Base-by-base conservation (phyloP, 1,140 invertebrate genomes). In the Solenopsis invicta region DNA sequence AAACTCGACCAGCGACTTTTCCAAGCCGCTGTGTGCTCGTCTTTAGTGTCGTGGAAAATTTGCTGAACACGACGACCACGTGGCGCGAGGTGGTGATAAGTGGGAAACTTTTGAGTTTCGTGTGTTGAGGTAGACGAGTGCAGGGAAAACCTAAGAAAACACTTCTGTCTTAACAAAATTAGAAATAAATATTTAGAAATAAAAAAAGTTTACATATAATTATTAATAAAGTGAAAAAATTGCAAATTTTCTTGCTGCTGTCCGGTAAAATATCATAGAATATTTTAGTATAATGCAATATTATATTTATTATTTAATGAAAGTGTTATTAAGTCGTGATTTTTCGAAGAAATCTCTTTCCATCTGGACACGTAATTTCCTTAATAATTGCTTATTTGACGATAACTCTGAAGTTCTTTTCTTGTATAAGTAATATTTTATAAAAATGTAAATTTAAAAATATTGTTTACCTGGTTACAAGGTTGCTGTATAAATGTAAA, bases 61-160 rank as follows among this genome's bases (percentile, higher is more conserved):
- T 61, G 37, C 12, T 13, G 16, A 48, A 69, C 8, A 8, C 41
- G 56, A 21, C 59, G 41, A 61, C 50, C 88, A 89, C 88, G 88
- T 90, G 88, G 54, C 75, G 12, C 69, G 12, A 13, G 54, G 6
- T 78, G 50, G 41, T 64, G 78, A 84, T 72, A 54, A 85, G 85
- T 86, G 82, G 82, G 18, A 66, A 78, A 74, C 41, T 85, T 67
- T 85, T 86, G 54, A 62, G 34, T 34, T 56, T 29, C n/a, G 62
- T 18, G 48, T 45, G 69, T 85, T 62, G 41, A 56, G 1, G 8
- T 16, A 24, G 0, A 48, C 37, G 10, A 86, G 45, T 74, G 54
- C 48, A 61, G 56, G 18, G 16, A 29, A 48, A 69, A 24, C 52
- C 56, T 34, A 37, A 21, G 29, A 8, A 52, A 4, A 24, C 13